phyloP scores from a whole-genome alignment of 1,140 invertebrate genomes.

The Neodiprion lecontei region DNA sequence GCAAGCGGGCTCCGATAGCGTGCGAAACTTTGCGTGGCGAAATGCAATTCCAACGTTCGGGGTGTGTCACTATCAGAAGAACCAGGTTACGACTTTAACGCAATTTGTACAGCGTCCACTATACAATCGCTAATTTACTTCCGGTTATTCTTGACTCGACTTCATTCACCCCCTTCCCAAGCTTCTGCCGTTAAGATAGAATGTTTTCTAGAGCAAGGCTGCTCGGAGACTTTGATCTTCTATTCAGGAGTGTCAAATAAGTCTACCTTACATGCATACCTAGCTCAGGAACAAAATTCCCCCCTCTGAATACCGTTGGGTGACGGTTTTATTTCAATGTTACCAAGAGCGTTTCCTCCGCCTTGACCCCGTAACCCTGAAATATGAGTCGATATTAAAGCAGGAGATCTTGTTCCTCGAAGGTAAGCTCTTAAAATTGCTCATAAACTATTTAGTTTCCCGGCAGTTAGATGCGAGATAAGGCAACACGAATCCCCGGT shows the following conservation, averaged over 20 bases:
- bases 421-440: background rate
- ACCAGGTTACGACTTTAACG: background rate
- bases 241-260: background rate
- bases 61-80: background rate
- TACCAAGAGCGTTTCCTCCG: background rate
- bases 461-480: background rate
- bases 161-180: background rate
- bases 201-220: background rate
- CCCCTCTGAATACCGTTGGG: too few relatives aligned
- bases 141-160: background rate
- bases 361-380: background rate
- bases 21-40: background rate
- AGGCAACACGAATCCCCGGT: background rate
- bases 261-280: background rate
- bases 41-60: background rate
- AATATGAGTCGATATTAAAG: constrained; percentile 1
- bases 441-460: background rate
- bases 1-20: background rate
- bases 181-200: background rate
- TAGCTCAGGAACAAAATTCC: background rate
- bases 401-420: background rate
- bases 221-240: background rate
- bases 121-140: background rate
- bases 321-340: background rate
- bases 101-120: background rate